A percentile compares a stretch with the other conserved stretches of the same genome.
phyloP scores from a whole-genome alignment of 1,140 invertebrate species.

The Octopus bimaculoides region DNA sequence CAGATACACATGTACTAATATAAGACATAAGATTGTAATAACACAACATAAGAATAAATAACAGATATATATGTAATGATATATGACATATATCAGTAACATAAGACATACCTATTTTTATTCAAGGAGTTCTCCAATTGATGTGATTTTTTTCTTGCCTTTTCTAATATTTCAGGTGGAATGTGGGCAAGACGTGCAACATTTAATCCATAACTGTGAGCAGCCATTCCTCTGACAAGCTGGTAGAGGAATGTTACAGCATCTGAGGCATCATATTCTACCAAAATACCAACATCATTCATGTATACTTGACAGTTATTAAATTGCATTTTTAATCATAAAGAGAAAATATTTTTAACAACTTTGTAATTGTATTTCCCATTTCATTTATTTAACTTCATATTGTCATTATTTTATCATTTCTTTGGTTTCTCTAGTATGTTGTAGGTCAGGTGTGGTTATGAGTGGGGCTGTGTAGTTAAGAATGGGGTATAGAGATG shows the following conservation, averaged over 20 bases:
- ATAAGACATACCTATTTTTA: conserved; percentile 28
- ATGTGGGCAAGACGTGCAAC: conserved; percentile 44
- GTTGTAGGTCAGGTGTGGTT: no score
- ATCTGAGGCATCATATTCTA: conserved; percentile 16
- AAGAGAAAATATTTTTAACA: not conserved
- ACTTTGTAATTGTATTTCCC: no score
- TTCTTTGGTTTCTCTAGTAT: no score
- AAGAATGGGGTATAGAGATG: no score
- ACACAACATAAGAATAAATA: no score
- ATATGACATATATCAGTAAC: no score
- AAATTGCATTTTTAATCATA: not conserved
- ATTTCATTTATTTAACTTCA: no score
- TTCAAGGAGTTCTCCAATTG: conserved; percentile 31
- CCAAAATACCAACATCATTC: not conserved
- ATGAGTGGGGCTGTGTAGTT: no score
- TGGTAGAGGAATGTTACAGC: conserved; percentile 45
- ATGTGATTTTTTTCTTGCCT: conserved; percentile 36
- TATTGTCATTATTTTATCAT: no score
- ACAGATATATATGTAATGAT: no score
- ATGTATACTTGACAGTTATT: not conserved
- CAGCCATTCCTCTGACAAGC: conserved; percentile 37
- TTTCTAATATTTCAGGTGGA: conserved; percentile 30
- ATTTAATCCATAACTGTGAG: conserved; percentile 47
- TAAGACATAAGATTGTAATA: no score
- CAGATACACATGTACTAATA: no score